Evolutionary conservation across 2,113 vertebrate species (phyloP).

Genomic region (Mastomys natalensis): DNA sequence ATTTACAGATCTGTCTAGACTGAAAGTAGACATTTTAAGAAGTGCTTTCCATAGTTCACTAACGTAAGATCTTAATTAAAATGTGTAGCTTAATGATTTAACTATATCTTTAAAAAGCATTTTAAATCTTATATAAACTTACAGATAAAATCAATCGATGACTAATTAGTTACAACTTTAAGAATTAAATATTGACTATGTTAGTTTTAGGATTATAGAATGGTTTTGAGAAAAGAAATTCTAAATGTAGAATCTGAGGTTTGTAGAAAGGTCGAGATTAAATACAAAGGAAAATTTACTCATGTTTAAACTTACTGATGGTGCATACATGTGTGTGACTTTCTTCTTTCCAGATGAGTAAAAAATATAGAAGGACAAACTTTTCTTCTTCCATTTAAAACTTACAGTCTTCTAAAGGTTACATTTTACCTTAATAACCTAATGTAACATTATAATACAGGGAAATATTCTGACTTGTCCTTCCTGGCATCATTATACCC

Average conservation of each 20-base stretch:
- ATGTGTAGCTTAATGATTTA: not conserved
- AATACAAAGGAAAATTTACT: not conserved
- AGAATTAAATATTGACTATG: not conserved
- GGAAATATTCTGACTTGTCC: not conserved
- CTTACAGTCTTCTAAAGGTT: not conserved
- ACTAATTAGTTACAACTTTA: not conserved
- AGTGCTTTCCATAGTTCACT: not conserved
- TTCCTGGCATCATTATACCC: not conserved
- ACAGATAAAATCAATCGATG: not conserved
- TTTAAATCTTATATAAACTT: not conserved
- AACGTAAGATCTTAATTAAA: not conserved
- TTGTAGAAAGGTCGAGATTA: not conserved
- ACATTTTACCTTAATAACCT: not conserved
- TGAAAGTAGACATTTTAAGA: not conserved
- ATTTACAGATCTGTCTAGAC: not conserved
- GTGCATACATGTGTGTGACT: not conserved
- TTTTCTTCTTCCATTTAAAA: not conserved
- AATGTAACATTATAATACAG: not conserved
- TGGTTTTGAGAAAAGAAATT: not conserved
- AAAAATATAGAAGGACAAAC: not conserved
- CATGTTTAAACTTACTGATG: slow-evolving; percentile 31
- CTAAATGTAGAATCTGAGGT: slow-evolving; percentile 20
- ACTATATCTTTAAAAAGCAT: not conserved
- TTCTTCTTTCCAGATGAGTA: not conserved
- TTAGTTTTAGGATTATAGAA: not conserved